Percentiles rank a stretch among this genome's conserved stretches.
These are phyloP conservation scores for Sphenopsis melanotis DNA, from an alignment of 2,797 vertebrate species.

Conservation along the genomic window DNA sequence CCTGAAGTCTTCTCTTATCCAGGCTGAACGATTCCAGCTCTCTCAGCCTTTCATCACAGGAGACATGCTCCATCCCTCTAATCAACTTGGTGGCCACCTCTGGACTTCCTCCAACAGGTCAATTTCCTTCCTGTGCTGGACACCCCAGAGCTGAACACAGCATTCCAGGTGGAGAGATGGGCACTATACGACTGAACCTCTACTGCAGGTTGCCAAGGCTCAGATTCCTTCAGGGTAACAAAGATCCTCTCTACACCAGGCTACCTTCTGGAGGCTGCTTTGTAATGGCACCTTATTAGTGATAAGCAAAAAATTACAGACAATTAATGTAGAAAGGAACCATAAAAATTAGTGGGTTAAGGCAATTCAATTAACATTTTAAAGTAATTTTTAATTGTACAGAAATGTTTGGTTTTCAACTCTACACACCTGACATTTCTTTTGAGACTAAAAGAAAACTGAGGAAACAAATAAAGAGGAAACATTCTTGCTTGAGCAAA, in stretches of 20 bases:
- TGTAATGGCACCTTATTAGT: not conserved
- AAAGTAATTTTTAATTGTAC: not conserved
- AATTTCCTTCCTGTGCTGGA: not conserved
- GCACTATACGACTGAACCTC: fast-evolving
- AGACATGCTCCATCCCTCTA: not conserved
- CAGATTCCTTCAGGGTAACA: not conserved
- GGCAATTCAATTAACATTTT: not conserved
- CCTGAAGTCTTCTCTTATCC: not conserved
- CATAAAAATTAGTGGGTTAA: not conserved
- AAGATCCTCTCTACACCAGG: not conserved
- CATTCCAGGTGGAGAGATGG: not conserved
- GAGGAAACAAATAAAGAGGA: not conserved
- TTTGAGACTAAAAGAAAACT: not conserved
- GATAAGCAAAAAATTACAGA: not conserved
- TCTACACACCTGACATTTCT: not conserved
- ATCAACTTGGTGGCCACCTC: not conserved
- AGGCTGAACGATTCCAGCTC: not conserved
- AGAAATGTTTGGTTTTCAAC: not conserved
- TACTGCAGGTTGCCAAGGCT: not conserved
- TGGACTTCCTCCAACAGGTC: not conserved
- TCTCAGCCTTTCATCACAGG: not conserved
- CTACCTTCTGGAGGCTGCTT: not conserved
- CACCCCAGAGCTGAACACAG: not conserved
- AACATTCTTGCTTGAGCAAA: not conserved
- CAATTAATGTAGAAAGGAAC: not conserved